phyloP scores from a whole-genome alignment of 2,888 invertebrate species.

The Thalpophila matura region DNA sequence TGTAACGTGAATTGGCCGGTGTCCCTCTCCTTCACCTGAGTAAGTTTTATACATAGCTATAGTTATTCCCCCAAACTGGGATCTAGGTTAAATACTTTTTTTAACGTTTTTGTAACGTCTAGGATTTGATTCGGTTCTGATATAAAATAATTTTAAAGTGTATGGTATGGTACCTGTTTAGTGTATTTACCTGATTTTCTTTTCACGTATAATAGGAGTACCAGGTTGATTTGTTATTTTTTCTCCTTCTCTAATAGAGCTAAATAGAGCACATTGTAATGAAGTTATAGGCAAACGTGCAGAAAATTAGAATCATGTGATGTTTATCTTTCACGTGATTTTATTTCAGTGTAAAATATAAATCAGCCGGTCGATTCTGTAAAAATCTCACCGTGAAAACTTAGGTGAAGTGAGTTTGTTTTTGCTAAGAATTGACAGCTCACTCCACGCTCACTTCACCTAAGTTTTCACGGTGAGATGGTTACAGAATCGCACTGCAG shows the following conservation, averaged over 20 bases:
- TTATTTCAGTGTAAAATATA: slow-evolving; percentile 1
- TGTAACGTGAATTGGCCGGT: slow-evolving; percentile 48
- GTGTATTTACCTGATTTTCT: background rate
- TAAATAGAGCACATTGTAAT: background rate
- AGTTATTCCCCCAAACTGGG: slow-evolving; percentile 43
- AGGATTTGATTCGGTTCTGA: background rate
- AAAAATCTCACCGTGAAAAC: no score
- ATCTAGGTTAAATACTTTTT: slow-evolving; percentile 23
- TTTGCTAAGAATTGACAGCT: no score
- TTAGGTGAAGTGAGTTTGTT: no score
- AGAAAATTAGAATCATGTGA: background rate
- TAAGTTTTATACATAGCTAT: slow-evolving; percentile 30
- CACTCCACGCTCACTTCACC: no score
- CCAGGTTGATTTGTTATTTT: background rate
- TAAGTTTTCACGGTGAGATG: no score
- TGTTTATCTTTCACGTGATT: background rate
- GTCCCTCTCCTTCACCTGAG: slow-evolving; percentile 36
- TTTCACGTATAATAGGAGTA: background rate
- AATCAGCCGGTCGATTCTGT: no score
- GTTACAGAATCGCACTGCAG: no score
- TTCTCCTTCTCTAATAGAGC: background rate
- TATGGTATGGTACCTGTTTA: background rate
- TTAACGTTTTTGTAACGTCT: no score
- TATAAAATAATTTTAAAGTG: slow-evolving; percentile 7
- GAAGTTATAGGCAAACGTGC: background rate